Evolutionary conservation across 2,113 vertebrate species (phyloP), one percentile per base, ranked within the genome.

Genomic region (Amphiprion ocellaris): DNA sequence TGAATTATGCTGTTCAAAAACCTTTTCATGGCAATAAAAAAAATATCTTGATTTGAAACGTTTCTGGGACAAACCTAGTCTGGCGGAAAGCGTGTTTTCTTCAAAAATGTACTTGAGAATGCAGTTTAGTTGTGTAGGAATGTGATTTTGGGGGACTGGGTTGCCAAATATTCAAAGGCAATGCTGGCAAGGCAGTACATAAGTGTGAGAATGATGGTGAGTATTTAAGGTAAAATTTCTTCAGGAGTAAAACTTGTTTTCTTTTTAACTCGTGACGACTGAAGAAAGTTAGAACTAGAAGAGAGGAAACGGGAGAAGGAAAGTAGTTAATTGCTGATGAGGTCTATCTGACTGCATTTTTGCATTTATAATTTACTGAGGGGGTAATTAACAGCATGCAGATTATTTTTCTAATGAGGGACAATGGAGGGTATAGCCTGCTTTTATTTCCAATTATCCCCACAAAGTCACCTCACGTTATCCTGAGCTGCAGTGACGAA

Each of bases 361-460:
- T 63, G 44, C 52, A 26, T 64, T 28, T 54, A 17, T 66, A 26
- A 70, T 70, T 63, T 41, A 66, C 37, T 33, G 44, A 7, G 46
- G 52, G 52, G 55, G 54, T 86, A 54, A 83, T 79, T 64, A 76
- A 62, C 53, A 66, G 47, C 9, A 8, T 55, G 46, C 55, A 33
- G 53, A 55, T 79, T 68, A 47, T 70, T 64, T 71, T 63, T 60
- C 39, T 79, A 66, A 63, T 49, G 62, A 67, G 75, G 71, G 75
- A 56, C 55, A 24, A 53, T 10, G 54, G 11, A 44, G n/a, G 63
- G 41, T 33, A 28, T 11, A 55, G 33, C 33, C 33, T 37, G 11
- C 47, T 62, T 81, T 66, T 37, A 44, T 81, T 65, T 55, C 58
- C 65, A 82, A 46, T 74, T 70, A 79, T 82, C 23, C 56, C 46